These are phyloP conservation scores for Rhysida immarginata DNA, from an alignment of 1,140 invertebrate species.

Conservation along the genomic window DNA sequence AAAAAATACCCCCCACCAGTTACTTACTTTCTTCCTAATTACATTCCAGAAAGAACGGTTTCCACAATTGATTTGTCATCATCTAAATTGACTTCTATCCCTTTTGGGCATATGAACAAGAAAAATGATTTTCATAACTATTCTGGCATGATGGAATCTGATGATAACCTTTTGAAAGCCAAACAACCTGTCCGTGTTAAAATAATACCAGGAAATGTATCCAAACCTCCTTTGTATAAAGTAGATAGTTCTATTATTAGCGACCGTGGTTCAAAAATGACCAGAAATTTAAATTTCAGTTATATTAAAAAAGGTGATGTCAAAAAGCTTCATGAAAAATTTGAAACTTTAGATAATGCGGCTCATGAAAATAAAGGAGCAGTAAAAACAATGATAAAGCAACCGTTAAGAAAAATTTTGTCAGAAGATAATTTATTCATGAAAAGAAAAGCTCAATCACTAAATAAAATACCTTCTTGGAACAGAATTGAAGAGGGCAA, in stretches of 20 bases:
- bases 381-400: not conserved
- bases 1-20: constrained; percentile 2
- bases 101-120: constrained; percentile 2
- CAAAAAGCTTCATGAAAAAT: constrained; percentile 48
- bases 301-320: constrained; percentile 58
- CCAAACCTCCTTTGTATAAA: too few relatives aligned
- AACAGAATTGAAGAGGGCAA: constrained; percentile 1
- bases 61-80: constrained; percentile 20
- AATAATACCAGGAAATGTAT: too few relatives aligned
- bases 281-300: too few relatives aligned
- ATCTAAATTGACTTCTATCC: not conserved
- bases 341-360: constrained; percentile 44
- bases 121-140: not conserved
- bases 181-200: too few relatives aligned
- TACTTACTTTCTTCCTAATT: constrained; percentile 19
- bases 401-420: too few relatives aligned
- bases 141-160: not conserved
- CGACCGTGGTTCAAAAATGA: not conserved
- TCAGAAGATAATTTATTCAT: too few relatives aligned
- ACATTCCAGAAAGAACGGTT: constrained; percentile 22
- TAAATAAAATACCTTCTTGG: too few relatives aligned
- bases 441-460: too few relatives aligned
- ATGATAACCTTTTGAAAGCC: not conserved
- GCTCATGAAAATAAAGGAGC: not conserved
- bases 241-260: too few relatives aligned